Conservation (phyloP, 2,797 vertebrate species). For the Channallabes apus region DNA sequence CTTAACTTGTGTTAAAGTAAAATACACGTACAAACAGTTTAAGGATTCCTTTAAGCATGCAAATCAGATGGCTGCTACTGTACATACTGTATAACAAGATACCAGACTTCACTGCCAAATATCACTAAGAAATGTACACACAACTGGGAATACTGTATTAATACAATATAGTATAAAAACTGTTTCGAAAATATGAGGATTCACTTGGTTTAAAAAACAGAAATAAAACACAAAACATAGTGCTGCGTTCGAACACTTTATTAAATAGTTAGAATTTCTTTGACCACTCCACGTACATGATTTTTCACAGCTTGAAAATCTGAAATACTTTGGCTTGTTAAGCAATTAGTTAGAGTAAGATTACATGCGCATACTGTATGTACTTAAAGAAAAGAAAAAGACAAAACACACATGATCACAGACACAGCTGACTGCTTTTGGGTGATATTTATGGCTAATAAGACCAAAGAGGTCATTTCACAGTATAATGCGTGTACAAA, state of each 20-base stretch:
- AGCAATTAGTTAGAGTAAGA: slow-evolving; percentile 15
- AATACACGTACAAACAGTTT: background rate
- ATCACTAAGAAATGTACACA: slow-evolving; percentile 57
- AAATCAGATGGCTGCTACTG: background rate
- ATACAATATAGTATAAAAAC: background rate
- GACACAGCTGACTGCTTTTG: slow-evolving; percentile 53
- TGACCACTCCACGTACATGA: slow-evolving; percentile 56
- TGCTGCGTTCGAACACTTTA: slow-evolving; percentile 68
- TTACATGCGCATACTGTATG: background rate
- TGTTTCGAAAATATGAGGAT: background rate
- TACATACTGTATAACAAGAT: background rate
- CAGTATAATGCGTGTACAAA: slow-evolving; percentile 42
- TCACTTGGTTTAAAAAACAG: slow-evolving; percentile 20
- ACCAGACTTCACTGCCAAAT: slow-evolving; percentile 60
- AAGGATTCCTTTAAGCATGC: background rate
- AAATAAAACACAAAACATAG: slow-evolving; percentile 65
- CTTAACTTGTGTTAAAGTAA: background rate
- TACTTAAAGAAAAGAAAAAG: background rate
- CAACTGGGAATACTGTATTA: background rate
- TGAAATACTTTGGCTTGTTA: slow-evolving; percentile 38
- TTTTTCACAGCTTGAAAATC: slow-evolving; percentile 58
- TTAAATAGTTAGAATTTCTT: slow-evolving; percentile 62
- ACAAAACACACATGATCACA: slow-evolving; percentile 55
- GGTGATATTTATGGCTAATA: background rate
- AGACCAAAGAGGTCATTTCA: slow-evolving; percentile 29